phyloP scores from a whole-genome alignment of 2,113 vertebrate species.

The Elachura formosa region DNA sequence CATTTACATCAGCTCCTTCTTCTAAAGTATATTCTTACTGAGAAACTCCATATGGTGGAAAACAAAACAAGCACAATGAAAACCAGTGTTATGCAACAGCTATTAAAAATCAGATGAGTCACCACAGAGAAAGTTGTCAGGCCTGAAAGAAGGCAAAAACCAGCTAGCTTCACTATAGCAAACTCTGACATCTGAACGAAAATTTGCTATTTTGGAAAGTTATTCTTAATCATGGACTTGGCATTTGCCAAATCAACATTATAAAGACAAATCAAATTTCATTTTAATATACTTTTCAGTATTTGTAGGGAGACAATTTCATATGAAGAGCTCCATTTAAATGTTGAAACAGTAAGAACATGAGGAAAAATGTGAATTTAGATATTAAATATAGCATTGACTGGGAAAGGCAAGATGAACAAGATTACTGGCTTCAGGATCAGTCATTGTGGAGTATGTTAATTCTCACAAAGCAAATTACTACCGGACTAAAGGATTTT shows the following conservation, averaged over 20 bases:
- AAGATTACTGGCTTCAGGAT: not conserved
- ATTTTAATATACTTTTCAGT: not conserved
- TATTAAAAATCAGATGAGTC: constrained; percentile 57
- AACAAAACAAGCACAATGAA: constrained; percentile 37
- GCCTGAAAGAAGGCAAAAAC: constrained; percentile 17
- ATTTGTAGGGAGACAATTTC: not conserved
- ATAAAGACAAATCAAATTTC: not conserved
- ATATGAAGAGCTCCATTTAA: not conserved
- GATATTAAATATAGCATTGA: not conserved
- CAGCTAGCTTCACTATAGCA: not conserved
- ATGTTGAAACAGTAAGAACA: not conserved
- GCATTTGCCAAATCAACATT: not conserved
- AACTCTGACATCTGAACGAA: not conserved
- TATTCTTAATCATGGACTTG: not conserved
- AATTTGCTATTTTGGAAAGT: not conserved
- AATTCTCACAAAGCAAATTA: not conserved
- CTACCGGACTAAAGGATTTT: not conserved
- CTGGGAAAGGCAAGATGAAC: not conserved
- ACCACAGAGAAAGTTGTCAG: not conserved
- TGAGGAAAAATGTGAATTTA: not conserved
- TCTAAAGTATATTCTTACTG: not conserved
- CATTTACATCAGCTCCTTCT: not conserved
- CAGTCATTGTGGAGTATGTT: not conserved
- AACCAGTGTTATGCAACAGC: constrained; percentile 25
- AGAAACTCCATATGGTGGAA: constrained; percentile 32